Conservation (phyloP, 2,888 invertebrate genomes). For the Empis livida region DNA sequence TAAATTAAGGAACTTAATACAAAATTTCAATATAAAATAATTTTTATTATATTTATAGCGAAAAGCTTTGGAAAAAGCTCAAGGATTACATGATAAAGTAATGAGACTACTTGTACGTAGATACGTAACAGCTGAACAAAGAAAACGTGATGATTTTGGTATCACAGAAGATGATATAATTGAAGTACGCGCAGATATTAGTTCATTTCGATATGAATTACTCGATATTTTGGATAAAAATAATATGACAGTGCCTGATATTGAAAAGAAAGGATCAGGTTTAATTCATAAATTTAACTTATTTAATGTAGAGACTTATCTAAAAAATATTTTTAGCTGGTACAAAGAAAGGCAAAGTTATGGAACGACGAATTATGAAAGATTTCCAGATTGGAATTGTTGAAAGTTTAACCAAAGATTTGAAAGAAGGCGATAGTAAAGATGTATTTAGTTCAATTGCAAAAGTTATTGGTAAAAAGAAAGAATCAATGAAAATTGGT, state of each 20-base stretch:
- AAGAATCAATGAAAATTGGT: neutral
- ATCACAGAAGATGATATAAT: constrained; percentile 96
- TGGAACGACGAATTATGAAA: constrained; percentile 74
- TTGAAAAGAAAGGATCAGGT: constrained; percentile 44
- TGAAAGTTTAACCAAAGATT: constrained; percentile 65
- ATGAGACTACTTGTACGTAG: constrained; percentile 80
- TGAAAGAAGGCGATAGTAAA: constrained; percentile 48
- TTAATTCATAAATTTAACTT: neutral
- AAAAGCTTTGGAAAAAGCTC: constrained; percentile 58
- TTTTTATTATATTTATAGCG: constrained; percentile 38
- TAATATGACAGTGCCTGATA: constrained; percentile 70
- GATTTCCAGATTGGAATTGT: constrained; percentile 86
- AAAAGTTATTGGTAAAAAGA: constrained; percentile 54
- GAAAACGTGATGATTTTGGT: constrained; percentile 78
- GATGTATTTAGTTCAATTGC: constrained; percentile 78
- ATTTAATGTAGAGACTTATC: constrained; percentile 11
- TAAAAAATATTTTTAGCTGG: constrained; percentile 50
- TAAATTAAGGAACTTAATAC: neutral
- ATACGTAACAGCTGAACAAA: constrained; percentile 80
- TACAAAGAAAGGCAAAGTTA: constrained; percentile 54
- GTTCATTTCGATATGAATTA: constrained; percentile 83
- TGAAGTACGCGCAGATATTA: constrained; percentile 95
- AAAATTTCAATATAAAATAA: neutral
- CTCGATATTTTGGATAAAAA: constrained; percentile 83
- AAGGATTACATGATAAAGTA: constrained; percentile 63